Base-by-base conservation (phyloP, 1,140 invertebrate species). In the Zaprionus tsacasi region DNA sequence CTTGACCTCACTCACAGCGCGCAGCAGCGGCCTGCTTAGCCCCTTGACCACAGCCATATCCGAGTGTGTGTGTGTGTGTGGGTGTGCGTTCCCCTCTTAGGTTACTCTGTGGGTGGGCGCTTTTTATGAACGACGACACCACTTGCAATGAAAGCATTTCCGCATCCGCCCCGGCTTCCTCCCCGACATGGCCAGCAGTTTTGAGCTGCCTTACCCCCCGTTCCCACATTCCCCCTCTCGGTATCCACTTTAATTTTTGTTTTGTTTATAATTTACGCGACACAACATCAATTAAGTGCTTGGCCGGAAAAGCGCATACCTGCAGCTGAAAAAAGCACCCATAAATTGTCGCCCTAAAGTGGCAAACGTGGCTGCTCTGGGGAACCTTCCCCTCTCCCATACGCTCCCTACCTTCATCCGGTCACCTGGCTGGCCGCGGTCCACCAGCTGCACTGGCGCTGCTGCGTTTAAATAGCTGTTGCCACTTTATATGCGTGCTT, bases 231-330 rank as follows among this genome's bases (percentile, higher is more conserved):
- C 57, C 59, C 59, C 61, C 61, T 58, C 67, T 33, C 66, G 63
- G 70, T 90, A 79, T 90, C 85, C 86, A 89, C 86, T 89, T 89
- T 89, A 89, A 89, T 89, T 85, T 89, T 90, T 90, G 85, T 86
- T 88, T 88, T 89, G 85, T 90, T 89, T 90, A 89, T 89, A 90
- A 90, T 89, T 89, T 89, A 89, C 85, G 85, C 85, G 86, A 81
- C 85, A 90, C 85, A 89, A 89, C 85, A 89, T 89, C 85, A 89
- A 89, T 89, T 89, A 89, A 89, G 81, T 89, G 76, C 85, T 89
- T 90, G 85, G 86, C 78, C 81, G 85, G 85, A 89, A 89, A 81
- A 86, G 81, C 86, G 86, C 81, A 89, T 89, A 89, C 85, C 86
- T 89, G 85, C 78, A 81, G 69, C 78, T 90, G 86, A 90, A 89